Conservation (phyloP, 92 coral and sea anemone species). For the Epizoanthus fatuus region DNA sequence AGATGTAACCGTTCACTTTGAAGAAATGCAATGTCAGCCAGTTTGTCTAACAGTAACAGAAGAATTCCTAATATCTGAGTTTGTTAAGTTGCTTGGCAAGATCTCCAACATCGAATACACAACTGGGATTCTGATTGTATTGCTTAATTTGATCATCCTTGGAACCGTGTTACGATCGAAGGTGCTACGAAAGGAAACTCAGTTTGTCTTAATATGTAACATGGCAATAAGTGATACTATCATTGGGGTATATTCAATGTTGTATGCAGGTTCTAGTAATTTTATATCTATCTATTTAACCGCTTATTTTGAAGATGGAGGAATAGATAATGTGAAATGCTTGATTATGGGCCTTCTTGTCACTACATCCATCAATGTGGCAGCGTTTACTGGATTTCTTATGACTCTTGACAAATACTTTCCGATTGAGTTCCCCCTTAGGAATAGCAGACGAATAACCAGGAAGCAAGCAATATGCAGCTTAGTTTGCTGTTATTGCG, state of each 20-base stretch:
- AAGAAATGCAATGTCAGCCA: slow-evolving; percentile 1
- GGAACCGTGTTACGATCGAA: slow-evolving; percentile 13
- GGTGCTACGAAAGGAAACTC: slow-evolving; percentile 6
- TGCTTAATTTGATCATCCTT: neutral
- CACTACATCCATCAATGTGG: neutral
- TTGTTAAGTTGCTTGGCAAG: neutral
- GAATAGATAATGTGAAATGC: neutral
- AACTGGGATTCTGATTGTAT: neutral
- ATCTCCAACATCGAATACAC: neutral
- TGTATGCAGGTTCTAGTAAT: neutral
- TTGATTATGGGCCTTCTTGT: neutral
- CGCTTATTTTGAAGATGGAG: neutral
- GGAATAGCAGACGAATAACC: neutral
- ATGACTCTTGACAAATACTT: slow-evolving; percentile 10
- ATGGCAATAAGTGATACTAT: slow-evolving; percentile 3
- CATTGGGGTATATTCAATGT: neutral
- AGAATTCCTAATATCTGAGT: neutral
- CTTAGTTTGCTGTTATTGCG: neutral
- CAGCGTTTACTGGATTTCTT: neutral
- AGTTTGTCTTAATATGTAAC: slow-evolving; percentile 1
- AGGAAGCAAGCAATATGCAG: neutral
- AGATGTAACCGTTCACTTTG: neutral
- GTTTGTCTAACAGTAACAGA: neutral
- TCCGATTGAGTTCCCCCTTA: slow-evolving; percentile 1
- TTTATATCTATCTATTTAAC: neutral